These are phyloP conservation scores for Melanchra persicariae DNA, from an alignment of 2,888 invertebrate genomes.

Conservation along the genomic window DNA sequence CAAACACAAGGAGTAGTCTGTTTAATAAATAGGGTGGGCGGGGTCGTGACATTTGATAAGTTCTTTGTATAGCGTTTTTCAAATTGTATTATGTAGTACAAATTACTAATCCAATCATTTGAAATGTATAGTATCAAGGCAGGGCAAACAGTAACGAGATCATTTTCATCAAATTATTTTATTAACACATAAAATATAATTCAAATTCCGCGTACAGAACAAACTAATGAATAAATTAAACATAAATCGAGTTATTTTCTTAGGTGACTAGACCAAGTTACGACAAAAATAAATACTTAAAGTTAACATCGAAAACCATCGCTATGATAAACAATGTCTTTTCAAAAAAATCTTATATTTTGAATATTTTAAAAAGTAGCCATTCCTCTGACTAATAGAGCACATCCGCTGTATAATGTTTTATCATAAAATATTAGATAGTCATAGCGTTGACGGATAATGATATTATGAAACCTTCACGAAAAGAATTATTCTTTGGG, in stretches of 20 bases:
- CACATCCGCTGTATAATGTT: not conserved
- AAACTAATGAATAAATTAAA: slow-evolving; percentile 34
- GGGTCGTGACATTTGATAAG: too few species aligned
- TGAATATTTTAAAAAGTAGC: not conserved
- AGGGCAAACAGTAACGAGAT: not conserved
- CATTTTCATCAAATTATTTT: slow-evolving; percentile 1
- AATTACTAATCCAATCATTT: not conserved
- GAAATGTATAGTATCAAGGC: not conserved
- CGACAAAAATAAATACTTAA: slow-evolving; percentile 29
- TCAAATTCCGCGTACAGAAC: slow-evolving; percentile 11
- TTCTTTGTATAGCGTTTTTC: not conserved
- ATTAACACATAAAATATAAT: slow-evolving; percentile 19
- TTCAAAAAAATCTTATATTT: slow-evolving; percentile 4
- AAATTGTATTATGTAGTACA: not conserved
- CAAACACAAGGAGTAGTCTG: not conserved
- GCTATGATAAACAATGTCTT: slow-evolving; percentile 15
- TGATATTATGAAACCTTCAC: slow-evolving; percentile 2
- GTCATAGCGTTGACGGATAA: not conserved
- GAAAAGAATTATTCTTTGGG: too few species aligned
- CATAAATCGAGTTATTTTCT: slow-evolving; percentile 38
- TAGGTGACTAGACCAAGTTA: slow-evolving; percentile 40
- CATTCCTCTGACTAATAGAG: not conserved
- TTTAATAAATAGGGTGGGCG: not conserved
- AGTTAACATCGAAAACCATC: slow-evolving; percentile 5
- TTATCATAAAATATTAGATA: not conserved